A percentile compares a stretch with the other conserved stretches of the same genome.
Conservation (phyloP, 2,113 vertebrate species). For the Climacteris rufus region DNA sequence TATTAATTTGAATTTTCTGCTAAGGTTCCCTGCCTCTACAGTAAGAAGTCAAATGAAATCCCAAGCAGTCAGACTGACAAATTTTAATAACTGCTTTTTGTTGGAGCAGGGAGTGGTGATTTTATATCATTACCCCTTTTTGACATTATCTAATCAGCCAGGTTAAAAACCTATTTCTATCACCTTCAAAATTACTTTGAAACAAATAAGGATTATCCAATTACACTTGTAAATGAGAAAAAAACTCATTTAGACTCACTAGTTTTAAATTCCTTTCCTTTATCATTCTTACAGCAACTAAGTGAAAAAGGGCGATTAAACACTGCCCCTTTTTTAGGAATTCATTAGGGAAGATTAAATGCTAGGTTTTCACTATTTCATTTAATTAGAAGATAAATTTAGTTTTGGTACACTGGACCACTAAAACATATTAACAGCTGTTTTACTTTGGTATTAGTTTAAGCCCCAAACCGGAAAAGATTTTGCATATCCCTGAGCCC, state of each 20-base stretch:
- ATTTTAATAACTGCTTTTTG: neutral
- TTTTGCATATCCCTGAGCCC: neutral
- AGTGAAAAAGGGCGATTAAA: neutral
- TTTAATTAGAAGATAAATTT: conserved; percentile 4
- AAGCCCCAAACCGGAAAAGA: neutral
- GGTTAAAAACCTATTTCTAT: neutral
- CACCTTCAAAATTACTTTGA: neutral
- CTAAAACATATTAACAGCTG: neutral
- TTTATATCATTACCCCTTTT: neutral
- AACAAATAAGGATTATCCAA: neutral
- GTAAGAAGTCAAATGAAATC: neutral
- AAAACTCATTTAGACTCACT: neutral
- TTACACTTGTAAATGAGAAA: neutral
- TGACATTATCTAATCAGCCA: neutral
- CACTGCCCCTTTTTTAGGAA: neutral
- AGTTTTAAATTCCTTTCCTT: neutral
- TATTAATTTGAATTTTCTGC: neutral
- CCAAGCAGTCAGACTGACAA: neutral
- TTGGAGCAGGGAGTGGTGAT: neutral
- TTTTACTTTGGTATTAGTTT: neutral
- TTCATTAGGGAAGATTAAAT: neutral
- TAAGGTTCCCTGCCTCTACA: neutral
- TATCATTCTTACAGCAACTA: neutral
- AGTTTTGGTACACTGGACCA: neutral
- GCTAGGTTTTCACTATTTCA: neutral